A percentile compares a stretch with the other conserved stretches of the same genome.
phyloP scores from a whole-genome alignment of 2,113 vertebrate genomes.

The Capreolus pygargus region DNA sequence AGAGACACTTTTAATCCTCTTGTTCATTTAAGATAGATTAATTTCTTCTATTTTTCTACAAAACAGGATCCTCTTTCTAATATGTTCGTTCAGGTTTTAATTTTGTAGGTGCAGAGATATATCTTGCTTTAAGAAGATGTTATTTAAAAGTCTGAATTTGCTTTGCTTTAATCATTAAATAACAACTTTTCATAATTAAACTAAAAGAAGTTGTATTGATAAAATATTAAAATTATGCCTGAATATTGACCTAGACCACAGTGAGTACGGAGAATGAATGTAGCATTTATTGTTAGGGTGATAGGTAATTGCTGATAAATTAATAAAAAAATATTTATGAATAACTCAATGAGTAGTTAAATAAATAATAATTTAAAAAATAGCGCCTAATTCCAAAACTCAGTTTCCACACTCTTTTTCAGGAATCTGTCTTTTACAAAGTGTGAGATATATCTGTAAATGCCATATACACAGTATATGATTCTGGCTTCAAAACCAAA shows the following conservation, averaged over 20 bases:
- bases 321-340: not conserved
- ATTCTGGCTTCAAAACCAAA: not conserved
- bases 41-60: conserved; percentile 29
- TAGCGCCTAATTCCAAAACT: not conserved
- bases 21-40: conserved; percentile 25
- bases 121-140: conserved; percentile 20
- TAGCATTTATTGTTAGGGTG: not conserved
- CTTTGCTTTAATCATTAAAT: not conserved
- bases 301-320: conserved; percentile 4
- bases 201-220: conserved; percentile 22
- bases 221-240: conserved; percentile 19
- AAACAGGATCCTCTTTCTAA: not conserved
- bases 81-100: not conserved
- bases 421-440: not conserved
- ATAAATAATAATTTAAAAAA: conserved; percentile 16
- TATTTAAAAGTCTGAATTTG: not conserved
- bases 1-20: conserved; percentile 36
- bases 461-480: not conserved
- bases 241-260: not conserved
- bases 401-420: not conserved
- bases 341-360: not conserved
- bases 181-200: conserved; percentile 25
- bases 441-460: not conserved
- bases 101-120: not conserved
- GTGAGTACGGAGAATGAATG: not conserved